Evolutionary conservation across 2,113 vertebrate genomes (phyloP).

Genomic region (Hippocampus mohnikei): DNA sequence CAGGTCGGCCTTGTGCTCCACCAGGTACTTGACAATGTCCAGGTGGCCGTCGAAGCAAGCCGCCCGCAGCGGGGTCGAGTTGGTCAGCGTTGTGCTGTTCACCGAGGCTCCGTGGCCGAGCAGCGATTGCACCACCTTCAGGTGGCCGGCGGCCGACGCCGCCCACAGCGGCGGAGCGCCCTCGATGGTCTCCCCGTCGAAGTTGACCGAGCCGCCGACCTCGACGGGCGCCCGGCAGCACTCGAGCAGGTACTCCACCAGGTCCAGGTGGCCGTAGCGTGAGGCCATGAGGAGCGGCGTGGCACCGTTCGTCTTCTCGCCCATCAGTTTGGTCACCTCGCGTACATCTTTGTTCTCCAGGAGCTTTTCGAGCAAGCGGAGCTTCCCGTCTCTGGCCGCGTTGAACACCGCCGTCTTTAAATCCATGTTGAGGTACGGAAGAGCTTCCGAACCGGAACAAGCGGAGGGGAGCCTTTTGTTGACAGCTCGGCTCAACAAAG

Average conservation of each 20-base stretch:
- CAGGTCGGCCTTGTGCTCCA: constrained; percentile 94
- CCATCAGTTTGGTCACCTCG: constrained; percentile 85
- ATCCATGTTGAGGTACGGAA: constrained; percentile 77
- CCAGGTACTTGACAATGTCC: constrained; percentile 93
- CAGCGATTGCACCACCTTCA: constrained; percentile 93
- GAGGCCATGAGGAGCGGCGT: constrained; percentile 94
- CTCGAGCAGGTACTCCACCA: constrained; percentile 93
- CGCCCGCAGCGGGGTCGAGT: constrained; percentile 90
- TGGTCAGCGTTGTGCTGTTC: constrained; percentile 96
- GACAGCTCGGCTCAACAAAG: constrained; percentile 38
- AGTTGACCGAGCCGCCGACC: constrained; percentile 91
- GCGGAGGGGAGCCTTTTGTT: constrained; percentile 56
- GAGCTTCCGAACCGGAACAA: too few relatives aligned
- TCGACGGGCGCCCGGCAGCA: constrained; percentile 90
- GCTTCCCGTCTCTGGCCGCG: constrained; percentile 95
- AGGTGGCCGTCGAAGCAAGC: constrained; percentile 97
- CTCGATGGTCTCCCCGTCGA: constrained; percentile 96
- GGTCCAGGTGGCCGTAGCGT: constrained; percentile 93
- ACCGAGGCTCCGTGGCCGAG: constrained; percentile 92
- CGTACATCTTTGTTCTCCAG: constrained; percentile 89
- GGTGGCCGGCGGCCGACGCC: constrained; percentile 90
- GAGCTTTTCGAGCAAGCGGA: constrained; percentile 90
- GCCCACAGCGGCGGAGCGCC: constrained; percentile 95
- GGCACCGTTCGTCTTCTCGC: constrained; percentile 92
- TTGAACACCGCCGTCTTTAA: constrained; percentile 97